Conservation (phyloP, 2,113 vertebrate genomes). For the Sula dactylatra region DNA sequence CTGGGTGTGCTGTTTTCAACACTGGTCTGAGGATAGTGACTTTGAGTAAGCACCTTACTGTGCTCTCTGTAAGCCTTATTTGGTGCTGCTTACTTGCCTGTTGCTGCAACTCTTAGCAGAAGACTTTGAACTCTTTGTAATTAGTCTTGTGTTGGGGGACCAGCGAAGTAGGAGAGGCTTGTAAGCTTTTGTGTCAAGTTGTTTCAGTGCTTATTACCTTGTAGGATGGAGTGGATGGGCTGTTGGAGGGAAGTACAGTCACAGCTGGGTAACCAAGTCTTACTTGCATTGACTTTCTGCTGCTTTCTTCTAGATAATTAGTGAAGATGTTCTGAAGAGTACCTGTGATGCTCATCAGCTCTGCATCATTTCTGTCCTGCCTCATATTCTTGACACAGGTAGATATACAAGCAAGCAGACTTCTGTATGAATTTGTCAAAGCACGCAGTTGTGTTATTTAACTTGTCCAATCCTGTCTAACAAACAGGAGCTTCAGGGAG, state of each 20-base stretch:
- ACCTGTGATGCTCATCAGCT: conserved; percentile 92
- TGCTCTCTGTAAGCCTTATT: background rate
- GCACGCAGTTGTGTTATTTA: background rate
- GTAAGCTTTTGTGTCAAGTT: background rate
- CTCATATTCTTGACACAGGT: conserved; percentile 97
- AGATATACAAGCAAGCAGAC: background rate
- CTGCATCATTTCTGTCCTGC: conserved; percentile 90
- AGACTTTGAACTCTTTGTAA: background rate
- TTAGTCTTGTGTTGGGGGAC: background rate
- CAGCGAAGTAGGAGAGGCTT: background rate
- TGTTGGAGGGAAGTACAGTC: background rate
- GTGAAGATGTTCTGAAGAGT: conserved; percentile 82
- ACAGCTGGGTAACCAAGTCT: background rate
- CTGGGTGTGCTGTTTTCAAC: background rate
- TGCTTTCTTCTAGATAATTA: conserved; percentile 79
- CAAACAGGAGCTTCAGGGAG: conserved; percentile 87
- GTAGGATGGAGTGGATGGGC: background rate
- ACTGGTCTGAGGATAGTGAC: background rate
- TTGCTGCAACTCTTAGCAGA: background rate
- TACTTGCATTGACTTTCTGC: background rate
- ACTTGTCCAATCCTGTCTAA: background rate
- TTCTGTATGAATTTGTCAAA: background rate
- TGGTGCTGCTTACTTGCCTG: background rate
- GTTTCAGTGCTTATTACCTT: background rate
- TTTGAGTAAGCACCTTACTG: background rate